Evolutionary conservation across 2,113 vertebrate species (phyloP).

Genomic region (Scolopax mira): DNA sequence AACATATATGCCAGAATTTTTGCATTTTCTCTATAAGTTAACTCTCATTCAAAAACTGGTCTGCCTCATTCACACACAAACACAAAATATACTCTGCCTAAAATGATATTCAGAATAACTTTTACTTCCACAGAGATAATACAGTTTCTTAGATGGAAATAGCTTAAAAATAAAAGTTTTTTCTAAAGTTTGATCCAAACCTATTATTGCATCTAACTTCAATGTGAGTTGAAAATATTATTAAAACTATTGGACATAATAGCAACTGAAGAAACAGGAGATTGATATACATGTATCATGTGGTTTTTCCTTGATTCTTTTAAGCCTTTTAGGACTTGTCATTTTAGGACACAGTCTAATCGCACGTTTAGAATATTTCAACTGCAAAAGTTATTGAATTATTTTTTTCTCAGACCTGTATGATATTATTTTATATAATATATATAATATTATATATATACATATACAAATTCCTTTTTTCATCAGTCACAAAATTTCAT

Average conservation of each 20-base stretch:
- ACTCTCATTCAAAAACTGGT: neutral
- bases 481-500: neutral
- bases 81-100: neutral
- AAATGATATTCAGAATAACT: neutral
- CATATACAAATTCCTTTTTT: neutral
- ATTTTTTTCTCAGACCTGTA: neutral
- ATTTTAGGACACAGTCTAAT: neutral
- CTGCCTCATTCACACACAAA: neutral
- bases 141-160: neutral
- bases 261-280: neutral
- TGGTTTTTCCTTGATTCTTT: neutral
- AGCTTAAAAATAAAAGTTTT: neutral
- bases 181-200: neutral
- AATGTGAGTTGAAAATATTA: neutral
- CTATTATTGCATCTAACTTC: neutral
- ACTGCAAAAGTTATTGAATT: neutral
- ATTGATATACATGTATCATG: neutral
- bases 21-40: neutral
- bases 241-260: neutral
- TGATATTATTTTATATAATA: neutral
- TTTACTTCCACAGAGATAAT: neutral
- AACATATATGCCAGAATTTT: neutral
- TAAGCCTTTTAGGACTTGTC: neutral
- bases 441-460: too few relatives aligned
- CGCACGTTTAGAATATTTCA: neutral